These are phyloP conservation scores for Onychomys torridus DNA, from an alignment of 2,797 vertebrate genomes.

Conservation along the genomic window DNA sequence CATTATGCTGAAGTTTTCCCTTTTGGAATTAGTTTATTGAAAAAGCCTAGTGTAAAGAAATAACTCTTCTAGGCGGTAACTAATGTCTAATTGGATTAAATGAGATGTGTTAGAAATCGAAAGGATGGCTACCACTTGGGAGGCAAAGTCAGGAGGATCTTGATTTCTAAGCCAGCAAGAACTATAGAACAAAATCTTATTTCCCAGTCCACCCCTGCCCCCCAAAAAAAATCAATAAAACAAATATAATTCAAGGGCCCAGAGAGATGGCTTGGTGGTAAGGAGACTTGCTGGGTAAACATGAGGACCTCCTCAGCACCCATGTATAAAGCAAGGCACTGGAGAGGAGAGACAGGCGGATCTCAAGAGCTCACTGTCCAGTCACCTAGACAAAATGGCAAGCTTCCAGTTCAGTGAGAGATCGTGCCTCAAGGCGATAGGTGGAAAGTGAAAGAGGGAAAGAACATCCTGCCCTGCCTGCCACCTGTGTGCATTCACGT, in stretches of 20 bases:
- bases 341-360: not conserved
- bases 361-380: not conserved
- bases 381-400: not conserved
- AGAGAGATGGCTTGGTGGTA: not conserved
- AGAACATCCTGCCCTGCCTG: not conserved
- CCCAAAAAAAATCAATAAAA: not conserved
- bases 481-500: not conserved
- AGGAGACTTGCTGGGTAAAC: not conserved
- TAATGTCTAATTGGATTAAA: conserved; percentile 45
- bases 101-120: conserved; percentile 50
- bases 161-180: not conserved
- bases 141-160: not conserved
- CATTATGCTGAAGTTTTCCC: conserved; percentile 22
- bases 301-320: not conserved
- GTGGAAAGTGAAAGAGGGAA: not conserved
- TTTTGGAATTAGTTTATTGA: conserved; percentile 29
- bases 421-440: not conserved
- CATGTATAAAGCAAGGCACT: not conserved
- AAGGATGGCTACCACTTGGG: not conserved
- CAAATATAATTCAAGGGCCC: not conserved
- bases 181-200: not conserved
- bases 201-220: not conserved
- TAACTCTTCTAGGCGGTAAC: not conserved
- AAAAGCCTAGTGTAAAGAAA: not conserved
- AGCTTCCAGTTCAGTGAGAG: not conserved